Evolutionary conservation across 2,113 vertebrate genomes (phyloP).

Genomic region (Bufo gargarizans): DNA sequence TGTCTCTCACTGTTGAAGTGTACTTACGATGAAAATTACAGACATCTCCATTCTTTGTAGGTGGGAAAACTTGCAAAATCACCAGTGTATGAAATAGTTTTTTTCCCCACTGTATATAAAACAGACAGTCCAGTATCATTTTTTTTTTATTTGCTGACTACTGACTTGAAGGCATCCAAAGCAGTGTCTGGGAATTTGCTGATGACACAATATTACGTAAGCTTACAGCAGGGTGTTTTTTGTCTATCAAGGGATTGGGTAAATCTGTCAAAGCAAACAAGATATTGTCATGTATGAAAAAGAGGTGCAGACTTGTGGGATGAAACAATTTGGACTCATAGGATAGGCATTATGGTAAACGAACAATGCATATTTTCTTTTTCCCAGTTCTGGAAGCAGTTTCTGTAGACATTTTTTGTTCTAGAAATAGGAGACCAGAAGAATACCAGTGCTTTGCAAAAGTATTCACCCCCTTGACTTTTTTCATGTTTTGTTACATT

Average conservation of each 20-base stretch:
- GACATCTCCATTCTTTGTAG: no score
- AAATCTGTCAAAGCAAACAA: constrained; percentile 33
- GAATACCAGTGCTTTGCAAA: no score
- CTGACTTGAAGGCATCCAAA: constrained; percentile 28
- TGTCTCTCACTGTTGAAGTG: no score
- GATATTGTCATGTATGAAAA: constrained; percentile 36
- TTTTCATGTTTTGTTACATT: no score
- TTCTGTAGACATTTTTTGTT: not conserved
- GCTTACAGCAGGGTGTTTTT: constrained; percentile 37
- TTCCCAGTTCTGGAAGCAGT: not conserved
- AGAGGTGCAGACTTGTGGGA: not conserved
- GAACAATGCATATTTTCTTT: not conserved
- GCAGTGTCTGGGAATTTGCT: constrained; percentile 36
- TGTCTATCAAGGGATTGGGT: not conserved
- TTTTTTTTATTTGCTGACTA: constrained; percentile 8
- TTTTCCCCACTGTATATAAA: not conserved
- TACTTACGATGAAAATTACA: no score
- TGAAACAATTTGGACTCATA: not conserved
- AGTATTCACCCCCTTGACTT: no score
- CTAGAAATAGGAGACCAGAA: not conserved
- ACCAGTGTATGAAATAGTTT: no score
- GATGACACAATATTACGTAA: constrained; percentile 35
- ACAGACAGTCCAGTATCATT: not conserved
- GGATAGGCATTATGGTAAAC: not conserved
- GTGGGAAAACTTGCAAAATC: no score